Evolutionary conservation across 92 coral and sea anemone genomes (phyloP), one percentile per base, ranked within the genome.

Genomic region (Plumapathes pennacea): DNA sequence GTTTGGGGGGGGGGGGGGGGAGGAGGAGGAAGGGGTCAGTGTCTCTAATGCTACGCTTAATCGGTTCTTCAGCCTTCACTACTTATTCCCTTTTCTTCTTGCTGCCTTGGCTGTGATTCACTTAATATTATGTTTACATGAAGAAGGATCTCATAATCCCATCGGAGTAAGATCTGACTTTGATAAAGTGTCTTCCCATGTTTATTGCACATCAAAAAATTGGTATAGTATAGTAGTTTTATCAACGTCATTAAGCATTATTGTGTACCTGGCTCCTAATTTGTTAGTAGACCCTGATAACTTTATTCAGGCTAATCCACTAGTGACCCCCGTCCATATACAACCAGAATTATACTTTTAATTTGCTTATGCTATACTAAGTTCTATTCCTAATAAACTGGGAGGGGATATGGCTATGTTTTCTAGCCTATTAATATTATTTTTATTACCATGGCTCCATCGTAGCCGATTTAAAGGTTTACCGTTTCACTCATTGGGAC

Each of bases 261-360:
- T 69, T 14, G 43, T 46, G 39, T 69, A 57, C 34, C 25, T 69
- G 20, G 28, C 37, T 27, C 78, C 78, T 33, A 71, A 60, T 71
- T 43, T 71, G 17, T 59, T 71, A 38, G 78, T 68, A 10, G 77
- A 69, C 55, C 77, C 77, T 20, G 77, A 69, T 30, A 69, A 69
- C 48, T 69, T 69, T 50, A 69, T 57, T 32, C 77, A 69, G 52
- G 77, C 77, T 41, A 69, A 58, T 47, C 77, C 77, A 42, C 47
- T 69, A 50, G 77, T 69, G 47, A 57, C 77, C 48, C 77, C 77
- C 27, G 68, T 69, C 40, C 77, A 69, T 26, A 69, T 69, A 25
- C 77, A 69, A 69, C 77, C 77, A 57, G 77, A 69, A 42, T 69
- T 66, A 59, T 69, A 69, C 58, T 69, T 69, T 56, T 69, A 56